A percentile compares a stretch with the other conserved stretches of the same genome.
These are phyloP conservation scores for Trichoplusia ni DNA, from an alignment of 1,140 invertebrate species.

Conservation along the genomic window DNA sequence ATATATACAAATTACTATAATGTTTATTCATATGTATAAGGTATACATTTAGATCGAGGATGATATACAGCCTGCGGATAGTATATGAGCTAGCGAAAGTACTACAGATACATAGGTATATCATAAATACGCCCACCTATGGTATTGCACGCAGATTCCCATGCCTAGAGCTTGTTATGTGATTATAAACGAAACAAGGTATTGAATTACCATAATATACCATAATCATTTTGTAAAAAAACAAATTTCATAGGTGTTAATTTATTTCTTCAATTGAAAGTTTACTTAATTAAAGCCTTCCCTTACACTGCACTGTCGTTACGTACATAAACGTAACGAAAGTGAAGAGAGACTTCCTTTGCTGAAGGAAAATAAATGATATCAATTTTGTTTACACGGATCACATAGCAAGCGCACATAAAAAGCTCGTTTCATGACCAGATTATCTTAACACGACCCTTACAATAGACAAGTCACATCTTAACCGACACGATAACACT, in stretches of 20 bases:
- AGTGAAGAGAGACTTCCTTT: too few species aligned
- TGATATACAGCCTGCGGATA: slow-evolving; percentile 48
- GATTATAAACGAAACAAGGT: neutral
- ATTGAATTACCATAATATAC: neutral
- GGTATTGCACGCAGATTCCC: slow-evolving; percentile 40
- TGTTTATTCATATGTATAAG: slow-evolving; percentile 65
- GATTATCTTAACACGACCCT: slow-evolving; percentile 9
- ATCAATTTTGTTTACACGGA: neutral
- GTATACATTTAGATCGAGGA: slow-evolving; percentile 64
- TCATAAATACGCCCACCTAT: slow-evolving; percentile 12
- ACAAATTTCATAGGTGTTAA: too few species aligned
- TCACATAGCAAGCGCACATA: slow-evolving; percentile 22
- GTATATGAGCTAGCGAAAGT: slow-evolving; percentile 57
- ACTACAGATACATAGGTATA: slow-evolving; percentile 57
- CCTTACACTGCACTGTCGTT: too few species aligned
- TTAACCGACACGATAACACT: slow-evolving; percentile 23
- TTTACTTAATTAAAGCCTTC: too few species aligned
- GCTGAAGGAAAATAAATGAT: too few species aligned
- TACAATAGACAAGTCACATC: slow-evolving; percentile 18
- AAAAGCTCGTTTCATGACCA: slow-evolving; percentile 23
- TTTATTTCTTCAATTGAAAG: too few species aligned
- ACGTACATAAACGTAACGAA: too few species aligned
- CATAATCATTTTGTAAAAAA: neutral
- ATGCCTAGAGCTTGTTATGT: slow-evolving; percentile 14
- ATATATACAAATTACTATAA: slow-evolving; percentile 65